A percentile compares a stretch with the other conserved stretches of the same genome.
Conservation (phyloP, 2,113 vertebrate species). For the Macrotis lagotis region DNA sequence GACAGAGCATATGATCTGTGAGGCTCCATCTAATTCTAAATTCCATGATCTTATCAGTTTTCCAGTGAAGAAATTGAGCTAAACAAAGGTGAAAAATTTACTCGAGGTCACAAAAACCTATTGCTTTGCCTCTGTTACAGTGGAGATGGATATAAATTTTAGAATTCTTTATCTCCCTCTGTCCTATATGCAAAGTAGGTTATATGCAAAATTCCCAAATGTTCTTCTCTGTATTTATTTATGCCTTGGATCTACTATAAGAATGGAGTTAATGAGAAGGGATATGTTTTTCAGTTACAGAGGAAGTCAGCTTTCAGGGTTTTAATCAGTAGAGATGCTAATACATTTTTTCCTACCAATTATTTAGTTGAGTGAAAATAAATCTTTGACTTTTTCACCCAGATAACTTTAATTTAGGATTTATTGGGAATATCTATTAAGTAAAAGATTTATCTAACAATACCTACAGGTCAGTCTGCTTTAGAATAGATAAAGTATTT, state of each 20-base stretch:
- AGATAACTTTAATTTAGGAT: not conserved
- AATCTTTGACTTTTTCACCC: not conserved
- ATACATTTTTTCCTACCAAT: not conserved
- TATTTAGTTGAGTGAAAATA: not conserved
- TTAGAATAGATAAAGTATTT: not conserved
- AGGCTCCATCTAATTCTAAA: not conserved
- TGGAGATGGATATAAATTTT: not conserved
- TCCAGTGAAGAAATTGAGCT: not conserved
- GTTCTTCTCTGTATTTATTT: not conserved
- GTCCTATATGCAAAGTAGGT: not conserved
- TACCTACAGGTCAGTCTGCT: not conserved
- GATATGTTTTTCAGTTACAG: not conserved
- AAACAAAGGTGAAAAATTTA: not conserved
- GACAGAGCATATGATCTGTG: not conserved
- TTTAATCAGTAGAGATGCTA: not conserved
- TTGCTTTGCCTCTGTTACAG: not conserved
- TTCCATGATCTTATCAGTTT: not conserved
- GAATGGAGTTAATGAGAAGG: not conserved
- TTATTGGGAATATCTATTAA: not conserved
- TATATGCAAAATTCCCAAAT: not conserved
- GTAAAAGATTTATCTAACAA: not conserved
- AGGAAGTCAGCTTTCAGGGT: not conserved
- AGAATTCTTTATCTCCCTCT: not conserved
- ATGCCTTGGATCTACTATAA: not conserved
- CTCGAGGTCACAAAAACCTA: not conserved